Conservation (phyloP, 2,888 invertebrate genomes). For the Cheilosia soror region DNA sequence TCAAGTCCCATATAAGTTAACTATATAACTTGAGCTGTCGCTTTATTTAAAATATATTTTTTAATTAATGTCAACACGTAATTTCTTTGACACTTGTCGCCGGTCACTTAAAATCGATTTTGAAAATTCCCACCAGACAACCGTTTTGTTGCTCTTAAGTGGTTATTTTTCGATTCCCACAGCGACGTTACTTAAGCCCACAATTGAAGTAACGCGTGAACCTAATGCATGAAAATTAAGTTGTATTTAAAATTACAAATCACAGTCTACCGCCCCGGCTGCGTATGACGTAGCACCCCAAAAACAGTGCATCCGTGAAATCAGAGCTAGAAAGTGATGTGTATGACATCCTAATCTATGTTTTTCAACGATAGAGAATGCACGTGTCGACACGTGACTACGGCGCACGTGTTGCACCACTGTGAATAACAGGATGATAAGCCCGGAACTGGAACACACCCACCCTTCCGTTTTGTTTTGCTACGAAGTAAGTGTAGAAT, state of each 20-base stretch:
- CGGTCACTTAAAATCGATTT: conserved; percentile 31
- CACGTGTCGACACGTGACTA: conserved; percentile 77
- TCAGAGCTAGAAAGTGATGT: conserved; percentile 75
- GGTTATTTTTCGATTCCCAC: conserved; percentile 54
- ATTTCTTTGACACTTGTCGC: conserved; percentile 35
- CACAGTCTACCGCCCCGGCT: conserved; percentile 54
- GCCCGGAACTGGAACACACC: conserved; percentile 57
- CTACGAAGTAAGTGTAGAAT: conserved; percentile 39
- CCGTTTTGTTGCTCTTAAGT: conserved; percentile 38
- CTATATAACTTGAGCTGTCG: too few species aligned
- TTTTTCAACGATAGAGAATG: conserved; percentile 73
- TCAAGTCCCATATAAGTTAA: too few species aligned
- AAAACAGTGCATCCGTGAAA: conserved; percentile 67
- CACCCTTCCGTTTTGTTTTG: conserved; percentile 14
- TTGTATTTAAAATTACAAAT: conserved; percentile 73
- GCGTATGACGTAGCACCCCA: conserved; percentile 30
- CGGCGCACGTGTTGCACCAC: conserved; percentile 76
- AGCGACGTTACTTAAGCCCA: conserved; percentile 57
- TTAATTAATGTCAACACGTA: not conserved
- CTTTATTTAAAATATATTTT: too few species aligned
- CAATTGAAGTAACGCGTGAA: conserved; percentile 67
- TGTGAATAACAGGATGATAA: conserved; percentile 77
- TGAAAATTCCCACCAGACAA: conserved; percentile 36
- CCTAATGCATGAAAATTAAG: conserved; percentile 72
- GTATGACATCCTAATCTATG: conserved; percentile 77